Percentiles rank a stretch among this genome's conserved stretches.
These are phyloP conservation scores for Gallinago nigripennis DNA, from an alignment of 2,797 vertebrate genomes.

Conservation along the genomic window DNA sequence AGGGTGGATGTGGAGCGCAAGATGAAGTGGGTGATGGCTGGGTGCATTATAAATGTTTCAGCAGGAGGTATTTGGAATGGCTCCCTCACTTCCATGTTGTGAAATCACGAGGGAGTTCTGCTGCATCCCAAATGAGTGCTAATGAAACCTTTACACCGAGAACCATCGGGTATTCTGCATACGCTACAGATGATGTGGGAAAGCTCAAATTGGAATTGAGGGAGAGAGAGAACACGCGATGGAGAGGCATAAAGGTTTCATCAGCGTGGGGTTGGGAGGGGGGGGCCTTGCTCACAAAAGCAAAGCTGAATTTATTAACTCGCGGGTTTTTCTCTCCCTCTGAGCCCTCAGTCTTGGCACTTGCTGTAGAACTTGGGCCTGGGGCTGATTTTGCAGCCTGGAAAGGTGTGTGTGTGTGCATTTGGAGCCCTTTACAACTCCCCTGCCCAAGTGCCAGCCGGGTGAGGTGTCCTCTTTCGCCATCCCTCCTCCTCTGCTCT, in stretches of 20 bases:
- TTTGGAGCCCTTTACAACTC: background rate
- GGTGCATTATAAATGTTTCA: conserved; percentile 33
- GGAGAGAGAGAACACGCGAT: background rate
- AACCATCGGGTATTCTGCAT: conserved; percentile 35
- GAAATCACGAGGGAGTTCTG: conserved; percentile 50
- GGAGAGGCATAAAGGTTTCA: conserved; percentile 38
- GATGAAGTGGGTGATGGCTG: conserved; percentile 8
- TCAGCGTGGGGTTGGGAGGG: background rate
- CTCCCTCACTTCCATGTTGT: conserved; percentile 28
- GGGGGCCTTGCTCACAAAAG: background rate
- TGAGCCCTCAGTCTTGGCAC: background rate
- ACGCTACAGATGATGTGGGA: conserved; percentile 43
- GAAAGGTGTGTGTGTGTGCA: background rate
- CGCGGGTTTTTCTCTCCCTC: background rate
- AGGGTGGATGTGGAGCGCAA: conserved; percentile 1
- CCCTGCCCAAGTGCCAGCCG: background rate
- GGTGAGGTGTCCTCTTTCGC: background rate
- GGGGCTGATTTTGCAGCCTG: background rate
- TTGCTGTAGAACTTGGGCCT: background rate
- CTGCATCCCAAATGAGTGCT: conserved; percentile 64
- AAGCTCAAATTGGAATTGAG: conserved; percentile 25
- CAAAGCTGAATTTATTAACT: conserved; percentile 31
- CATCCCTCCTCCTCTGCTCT: background rate
- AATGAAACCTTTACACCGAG: conserved; percentile 57
- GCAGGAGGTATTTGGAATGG: conserved; percentile 49